These are phyloP conservation scores for Neosilurus mollespiculum DNA, from an alignment of 2,797 vertebrate genomes.

Conservation along the genomic window DNA sequence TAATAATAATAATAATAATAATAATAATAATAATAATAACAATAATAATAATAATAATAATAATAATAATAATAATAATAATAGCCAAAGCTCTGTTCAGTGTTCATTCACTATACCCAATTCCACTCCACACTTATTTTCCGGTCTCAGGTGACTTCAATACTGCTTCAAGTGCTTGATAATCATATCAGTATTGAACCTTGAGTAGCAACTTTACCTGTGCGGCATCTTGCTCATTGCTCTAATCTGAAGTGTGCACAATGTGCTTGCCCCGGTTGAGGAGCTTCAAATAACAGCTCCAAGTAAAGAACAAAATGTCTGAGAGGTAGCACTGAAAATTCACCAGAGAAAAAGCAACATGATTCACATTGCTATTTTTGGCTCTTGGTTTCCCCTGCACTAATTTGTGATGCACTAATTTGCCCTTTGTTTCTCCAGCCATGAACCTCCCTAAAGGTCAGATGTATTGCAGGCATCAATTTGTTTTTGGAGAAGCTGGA, in stretches of 20 bases:
- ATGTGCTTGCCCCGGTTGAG: not conserved
- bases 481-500: not conserved
- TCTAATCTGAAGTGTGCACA: conserved; percentile 5
- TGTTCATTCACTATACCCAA: not conserved
- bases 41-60: too few relatives aligned
- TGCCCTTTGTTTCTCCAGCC: not conserved
- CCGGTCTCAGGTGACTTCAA: conserved; percentile 4
- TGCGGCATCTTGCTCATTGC: conserved; percentile 38
- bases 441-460: not conserved
- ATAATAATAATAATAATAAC: too few relatives aligned
- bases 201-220: conserved; percentile 27
- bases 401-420: not conserved
- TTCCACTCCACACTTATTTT: not conserved
- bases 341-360: not conserved
- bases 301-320: not conserved
- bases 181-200: conserved; percentile 11
- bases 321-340: not conserved
- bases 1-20: too few relatives aligned
- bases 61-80: too few relatives aligned
- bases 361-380: not conserved
- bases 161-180: conserved; percentile 25
- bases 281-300: not conserved
- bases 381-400: not conserved
- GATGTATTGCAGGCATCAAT: not conserved
- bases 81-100: too few relatives aligned